A percentile compares a stretch with the other conserved stretches of the same genome.
Conservation (phyloP, 2,888 invertebrate species). For the Spisula solida region DNA sequence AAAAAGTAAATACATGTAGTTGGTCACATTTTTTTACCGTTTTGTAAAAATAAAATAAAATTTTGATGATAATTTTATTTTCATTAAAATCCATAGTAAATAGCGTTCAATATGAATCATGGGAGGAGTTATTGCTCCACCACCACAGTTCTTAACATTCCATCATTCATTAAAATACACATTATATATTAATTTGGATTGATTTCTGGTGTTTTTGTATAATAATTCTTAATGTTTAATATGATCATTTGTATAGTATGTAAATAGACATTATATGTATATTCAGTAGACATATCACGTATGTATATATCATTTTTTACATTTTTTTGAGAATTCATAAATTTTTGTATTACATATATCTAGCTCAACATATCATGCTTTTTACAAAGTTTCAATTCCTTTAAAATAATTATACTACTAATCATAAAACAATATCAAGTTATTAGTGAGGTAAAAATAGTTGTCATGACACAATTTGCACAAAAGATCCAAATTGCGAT, state of each 20-base stretch:
- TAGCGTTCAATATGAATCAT: too few species aligned
- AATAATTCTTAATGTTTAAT: not conserved
- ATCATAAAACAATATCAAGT: too few species aligned
- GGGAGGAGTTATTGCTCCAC: too few species aligned
- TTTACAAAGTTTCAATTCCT: not conserved
- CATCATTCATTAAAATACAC: not conserved
- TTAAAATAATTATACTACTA: too few species aligned
- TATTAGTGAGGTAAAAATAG: too few species aligned
- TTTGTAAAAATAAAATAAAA: too few species aligned
- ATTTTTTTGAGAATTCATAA: slow-evolving; percentile 6
- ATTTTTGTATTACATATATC: slow-evolving; percentile 13
- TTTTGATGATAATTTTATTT: too few species aligned
- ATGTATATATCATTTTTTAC: not conserved
- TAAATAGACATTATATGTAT: slow-evolving; percentile 15
- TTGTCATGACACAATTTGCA: too few species aligned
- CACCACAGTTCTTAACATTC: not conserved
- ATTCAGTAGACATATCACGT: slow-evolving; percentile 1
- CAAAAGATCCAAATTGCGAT: too few species aligned
- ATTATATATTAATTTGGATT: not conserved
- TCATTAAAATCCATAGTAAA: too few species aligned
- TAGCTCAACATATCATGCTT: slow-evolving; percentile 13
- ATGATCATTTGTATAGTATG: not conserved
- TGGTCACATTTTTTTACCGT: too few species aligned
- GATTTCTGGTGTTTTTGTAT: not conserved
- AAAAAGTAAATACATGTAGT: too few species aligned